Conservation (phyloP, 2,888 invertebrate genomes). For the Deilephila elpenor region DNA sequence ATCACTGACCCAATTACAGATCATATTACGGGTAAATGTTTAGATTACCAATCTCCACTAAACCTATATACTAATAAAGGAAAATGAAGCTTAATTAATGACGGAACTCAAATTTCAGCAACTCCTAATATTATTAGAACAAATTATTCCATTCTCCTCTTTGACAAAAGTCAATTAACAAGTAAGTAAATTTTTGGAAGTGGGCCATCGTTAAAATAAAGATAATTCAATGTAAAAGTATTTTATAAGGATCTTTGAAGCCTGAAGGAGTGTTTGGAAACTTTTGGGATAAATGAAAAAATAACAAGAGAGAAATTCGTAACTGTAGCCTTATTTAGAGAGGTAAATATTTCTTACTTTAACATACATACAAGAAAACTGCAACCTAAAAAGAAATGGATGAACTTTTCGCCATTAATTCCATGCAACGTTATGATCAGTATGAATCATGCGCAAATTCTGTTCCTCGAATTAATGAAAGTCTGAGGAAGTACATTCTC, state of each 20-base stretch:
- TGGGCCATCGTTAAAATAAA: slow-evolving; percentile 21
- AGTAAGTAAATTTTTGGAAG: slow-evolving; percentile 25
- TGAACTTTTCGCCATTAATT: too few relatives aligned
- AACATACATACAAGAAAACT: too few relatives aligned
- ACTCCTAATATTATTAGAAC: slow-evolving; percentile 17
- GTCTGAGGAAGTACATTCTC: too few relatives aligned
- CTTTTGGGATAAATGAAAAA: slow-evolving; percentile 10
- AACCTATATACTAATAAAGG: background rate
- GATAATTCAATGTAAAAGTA: slow-evolving; percentile 26
- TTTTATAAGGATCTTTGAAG: slow-evolving; percentile 21
- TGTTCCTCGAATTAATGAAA: too few relatives aligned
- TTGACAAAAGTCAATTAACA: slow-evolving; percentile 23
- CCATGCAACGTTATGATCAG: too few relatives aligned
- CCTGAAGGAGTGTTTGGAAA: slow-evolving; percentile 21
- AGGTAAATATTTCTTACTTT: background rate
- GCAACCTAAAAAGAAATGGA: too few relatives aligned
- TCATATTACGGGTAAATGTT: too few relatives aligned
- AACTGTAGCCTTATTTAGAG: background rate
- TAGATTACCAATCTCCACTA: too few relatives aligned
- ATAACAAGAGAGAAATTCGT: slow-evolving; percentile 9
- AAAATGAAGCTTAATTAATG: slow-evolving; percentile 8
- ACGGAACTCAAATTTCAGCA: background rate
- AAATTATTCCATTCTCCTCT: slow-evolving; percentile 14
- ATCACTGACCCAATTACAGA: too few relatives aligned
- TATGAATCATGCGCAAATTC: too few relatives aligned